Conservation (phyloP, 1,140 invertebrate species). For the Drosophila aff. region DNA sequence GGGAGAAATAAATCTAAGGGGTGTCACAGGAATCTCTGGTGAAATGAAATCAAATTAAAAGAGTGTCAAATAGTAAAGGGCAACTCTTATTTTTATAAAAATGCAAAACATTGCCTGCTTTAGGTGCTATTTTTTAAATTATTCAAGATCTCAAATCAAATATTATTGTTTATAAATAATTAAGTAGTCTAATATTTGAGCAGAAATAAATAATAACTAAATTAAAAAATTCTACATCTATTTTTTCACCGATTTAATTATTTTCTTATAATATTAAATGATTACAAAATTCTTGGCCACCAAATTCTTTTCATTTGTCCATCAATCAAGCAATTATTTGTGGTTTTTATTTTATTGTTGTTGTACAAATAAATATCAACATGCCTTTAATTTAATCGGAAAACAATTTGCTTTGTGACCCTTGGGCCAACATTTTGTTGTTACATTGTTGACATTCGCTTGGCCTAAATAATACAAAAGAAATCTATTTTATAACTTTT, state of each 20-base stretch:
- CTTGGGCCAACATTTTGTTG: slow-evolving; percentile 2
- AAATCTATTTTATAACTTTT: slow-evolving; percentile 1
- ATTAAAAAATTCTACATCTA: too few relatives aligned
- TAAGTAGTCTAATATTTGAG: neutral
- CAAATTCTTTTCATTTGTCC: neutral
- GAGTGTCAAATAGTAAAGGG: too few relatives aligned
- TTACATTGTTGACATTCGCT: slow-evolving; percentile 3
- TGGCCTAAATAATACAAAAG: neutral
- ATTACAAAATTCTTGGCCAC: neutral
- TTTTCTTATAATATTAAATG: neutral
- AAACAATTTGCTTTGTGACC: slow-evolving; percentile 12
- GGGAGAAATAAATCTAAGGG: neutral
- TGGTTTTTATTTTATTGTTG: neutral
- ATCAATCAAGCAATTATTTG: neutral
- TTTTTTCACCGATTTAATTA: too few relatives aligned
- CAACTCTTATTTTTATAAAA: neutral
- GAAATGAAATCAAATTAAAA: slow-evolving; percentile 3
- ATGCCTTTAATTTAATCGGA: slow-evolving; percentile 4
- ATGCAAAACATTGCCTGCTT: neutral
- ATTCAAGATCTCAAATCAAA: neutral
- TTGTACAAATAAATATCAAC: slow-evolving; percentile 1
- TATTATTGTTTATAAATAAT: too few relatives aligned
- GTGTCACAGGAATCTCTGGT: neutral
- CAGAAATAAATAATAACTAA: neutral
- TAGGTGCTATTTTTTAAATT: neutral